phyloP scores from a whole-genome alignment of 2,888 invertebrate species.

The Oxyteleia sp. region DNA sequence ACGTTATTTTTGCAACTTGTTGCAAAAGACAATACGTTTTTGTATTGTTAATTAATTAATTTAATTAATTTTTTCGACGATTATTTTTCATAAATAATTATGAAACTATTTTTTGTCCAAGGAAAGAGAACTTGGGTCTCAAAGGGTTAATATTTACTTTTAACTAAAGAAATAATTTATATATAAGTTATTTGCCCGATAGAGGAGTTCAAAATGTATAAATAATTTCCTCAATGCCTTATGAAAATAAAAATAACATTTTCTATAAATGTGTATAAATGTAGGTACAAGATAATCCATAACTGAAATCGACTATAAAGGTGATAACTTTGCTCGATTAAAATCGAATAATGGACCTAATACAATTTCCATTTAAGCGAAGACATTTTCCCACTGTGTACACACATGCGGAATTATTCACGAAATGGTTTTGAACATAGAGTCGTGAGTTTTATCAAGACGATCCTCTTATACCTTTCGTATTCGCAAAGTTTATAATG shows the following conservation, averaged over 20 bases:
- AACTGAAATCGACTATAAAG: background rate
- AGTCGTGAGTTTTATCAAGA: constrained; percentile 30
- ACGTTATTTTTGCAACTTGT: no score
- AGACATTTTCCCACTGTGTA: background rate
- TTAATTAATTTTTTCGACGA: no score
- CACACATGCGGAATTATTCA: constrained; percentile 19
- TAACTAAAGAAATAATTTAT: no score
- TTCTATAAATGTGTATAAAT: background rate
- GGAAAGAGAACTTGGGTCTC: no score
- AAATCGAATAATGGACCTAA: constrained; percentile 31
- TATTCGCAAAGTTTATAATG: constrained; percentile 22
- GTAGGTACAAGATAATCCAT: background rate
- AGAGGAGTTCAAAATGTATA: background rate
- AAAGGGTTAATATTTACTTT: no score
- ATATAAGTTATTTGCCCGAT: no score
- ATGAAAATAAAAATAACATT: background rate
- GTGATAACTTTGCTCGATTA: constrained; percentile 5
- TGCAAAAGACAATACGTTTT: no score
- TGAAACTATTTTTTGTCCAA: no score
- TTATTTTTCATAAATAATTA: no score
- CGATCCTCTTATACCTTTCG: constrained; percentile 31
- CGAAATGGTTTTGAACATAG: constrained; percentile 23
- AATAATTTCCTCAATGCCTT: background rate
- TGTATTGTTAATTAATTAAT: no score
- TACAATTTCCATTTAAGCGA: constrained; percentile 18